Percentiles rank a stretch among this genome's conserved stretches.
Evolutionary conservation across 2,797 vertebrate species (phyloP).

Genomic region (Poecilia wingei): DNA sequence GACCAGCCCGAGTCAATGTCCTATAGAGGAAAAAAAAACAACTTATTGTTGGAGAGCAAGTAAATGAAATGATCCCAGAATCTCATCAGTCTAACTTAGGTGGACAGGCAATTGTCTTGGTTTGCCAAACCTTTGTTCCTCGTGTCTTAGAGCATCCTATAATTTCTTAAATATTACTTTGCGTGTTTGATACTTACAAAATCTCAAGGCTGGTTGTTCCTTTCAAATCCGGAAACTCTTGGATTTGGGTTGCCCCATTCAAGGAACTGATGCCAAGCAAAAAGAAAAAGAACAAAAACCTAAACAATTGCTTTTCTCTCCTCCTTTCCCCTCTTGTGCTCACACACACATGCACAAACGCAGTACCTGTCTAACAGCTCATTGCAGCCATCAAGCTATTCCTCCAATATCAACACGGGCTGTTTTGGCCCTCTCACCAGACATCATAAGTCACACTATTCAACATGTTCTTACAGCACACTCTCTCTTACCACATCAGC

Average conservation of each 20-base stretch:
- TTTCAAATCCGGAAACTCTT: slow-evolving; percentile 92
- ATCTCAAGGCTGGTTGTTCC: slow-evolving; percentile 95
- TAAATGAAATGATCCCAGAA: slow-evolving; percentile 47
- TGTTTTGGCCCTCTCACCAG: slow-evolving; percentile 71
- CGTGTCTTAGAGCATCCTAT: slow-evolving; percentile 15
- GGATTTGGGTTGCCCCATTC: slow-evolving; percentile 90
- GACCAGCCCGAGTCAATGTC: slow-evolving; percentile 90
- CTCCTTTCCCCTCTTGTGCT: slow-evolving; percentile 11
- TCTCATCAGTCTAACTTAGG: slow-evolving; percentile 55
- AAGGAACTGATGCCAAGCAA: slow-evolving; percentile 83
- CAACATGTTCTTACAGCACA: slow-evolving; percentile 76
- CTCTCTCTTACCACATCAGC: slow-evolving; percentile 71
- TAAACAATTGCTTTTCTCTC: slow-evolving; percentile 28
- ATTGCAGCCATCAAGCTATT: slow-evolving; percentile 72
- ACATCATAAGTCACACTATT: slow-evolving; percentile 79
- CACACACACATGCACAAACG: slow-evolving; percentile 15
- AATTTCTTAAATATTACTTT: slow-evolving; percentile 11
- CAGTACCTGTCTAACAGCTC: slow-evolving; percentile 71
- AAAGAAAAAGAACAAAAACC: slow-evolving; percentile 52
- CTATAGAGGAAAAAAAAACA: slow-evolving; percentile 68
- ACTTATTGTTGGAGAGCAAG: slow-evolving; percentile 56
- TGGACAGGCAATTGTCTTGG: slow-evolving; percentile 58
- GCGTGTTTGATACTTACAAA: slow-evolving; percentile 84
- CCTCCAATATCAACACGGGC: slow-evolving; percentile 78
- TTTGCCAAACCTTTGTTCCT: slow-evolving; percentile 54